These are phyloP conservation scores for Cyclina sinensis DNA, from an alignment of 1,140 invertebrate genomes.

Conservation along the genomic window DNA sequence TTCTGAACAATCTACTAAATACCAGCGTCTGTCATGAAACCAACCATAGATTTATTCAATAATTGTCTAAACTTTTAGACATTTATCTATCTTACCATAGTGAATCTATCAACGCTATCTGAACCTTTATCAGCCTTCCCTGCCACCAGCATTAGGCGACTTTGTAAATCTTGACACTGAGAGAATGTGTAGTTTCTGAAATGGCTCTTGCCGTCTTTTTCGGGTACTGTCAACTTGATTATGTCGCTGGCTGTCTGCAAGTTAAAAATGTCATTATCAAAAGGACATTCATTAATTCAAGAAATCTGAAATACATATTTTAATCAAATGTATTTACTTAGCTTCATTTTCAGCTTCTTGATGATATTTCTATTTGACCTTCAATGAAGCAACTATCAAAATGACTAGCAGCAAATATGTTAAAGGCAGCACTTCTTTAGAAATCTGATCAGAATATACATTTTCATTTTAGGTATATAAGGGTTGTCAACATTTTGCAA, in stretches of 20 bases:
- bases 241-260: no score
- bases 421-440: no score
- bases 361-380: no score
- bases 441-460: no score
- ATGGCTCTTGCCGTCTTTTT: constrained; percentile 48
- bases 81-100: background rate
- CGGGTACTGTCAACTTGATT: constrained; percentile 59
- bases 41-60: no score
- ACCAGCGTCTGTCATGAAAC: no score
- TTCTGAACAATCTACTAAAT: no score
- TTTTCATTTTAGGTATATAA: no score
- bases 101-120: constrained; percentile 77
- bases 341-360: background rate
- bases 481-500: no score
- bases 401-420: no score
- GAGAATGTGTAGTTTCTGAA: constrained; percentile 69
- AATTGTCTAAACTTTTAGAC: no score
- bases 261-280: background rate
- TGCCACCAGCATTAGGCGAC: constrained; percentile 83
- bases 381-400: no score
- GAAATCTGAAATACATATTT: background rate
- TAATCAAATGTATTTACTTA: background rate
- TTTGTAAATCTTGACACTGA: constrained; percentile 81
- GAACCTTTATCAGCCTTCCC: constrained; percentile 80
- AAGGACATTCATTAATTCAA: background rate